Base-by-base conservation (phyloP, 2,888 invertebrate genomes). In the Chrysolina oricalcia region DNA sequence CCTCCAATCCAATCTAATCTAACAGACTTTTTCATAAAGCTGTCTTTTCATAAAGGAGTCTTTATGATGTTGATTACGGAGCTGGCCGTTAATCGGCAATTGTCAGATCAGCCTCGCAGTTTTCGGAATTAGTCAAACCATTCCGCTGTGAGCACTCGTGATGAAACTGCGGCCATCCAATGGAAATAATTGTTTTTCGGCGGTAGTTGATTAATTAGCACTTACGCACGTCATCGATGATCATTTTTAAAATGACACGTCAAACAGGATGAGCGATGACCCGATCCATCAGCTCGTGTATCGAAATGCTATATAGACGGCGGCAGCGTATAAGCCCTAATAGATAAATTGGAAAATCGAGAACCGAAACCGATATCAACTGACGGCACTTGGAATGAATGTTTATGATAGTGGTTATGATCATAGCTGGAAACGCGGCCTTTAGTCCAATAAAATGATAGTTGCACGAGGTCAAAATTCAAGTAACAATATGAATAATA, bases 191-290 rank as follows among this genome's bases (percentile, higher is more conserved):
- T 59, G 27, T 59, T 59, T 59, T 59, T 11, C 67, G 62, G 56
- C 41, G 66, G 62, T 66, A 46, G 78, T 75, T 84, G 83, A 84
- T 85, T 86, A 85, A 86, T 85, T 86, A 85, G 79, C 77, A 78
- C 78, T 82, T 79, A 78, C 81, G 59, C 59, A 23, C 23, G 59
- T 59, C 59, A 59, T 59, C 23, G 59, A 27, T 73, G 83, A 81
- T 84, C 82, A 82, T 83, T 86, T 82, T 72, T 75, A 84, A 84
- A 85, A 82, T 81, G 82, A 81, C 79, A 81, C 81, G 83, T 86
- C 85, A 83, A 83, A 83, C 79, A 70, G 79, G 81, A 85, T 85
- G 86, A 86, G 84, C 82, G 83, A 86, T 85, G 80, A 83, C 78
- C 83, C 81, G 83, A 86, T 81, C 79, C 76, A 79, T 79, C 79